These are phyloP conservation scores for Allolobophora icterica DNA, from an alignment of 2,888 invertebrate genomes.

Conservation along the genomic window DNA sequence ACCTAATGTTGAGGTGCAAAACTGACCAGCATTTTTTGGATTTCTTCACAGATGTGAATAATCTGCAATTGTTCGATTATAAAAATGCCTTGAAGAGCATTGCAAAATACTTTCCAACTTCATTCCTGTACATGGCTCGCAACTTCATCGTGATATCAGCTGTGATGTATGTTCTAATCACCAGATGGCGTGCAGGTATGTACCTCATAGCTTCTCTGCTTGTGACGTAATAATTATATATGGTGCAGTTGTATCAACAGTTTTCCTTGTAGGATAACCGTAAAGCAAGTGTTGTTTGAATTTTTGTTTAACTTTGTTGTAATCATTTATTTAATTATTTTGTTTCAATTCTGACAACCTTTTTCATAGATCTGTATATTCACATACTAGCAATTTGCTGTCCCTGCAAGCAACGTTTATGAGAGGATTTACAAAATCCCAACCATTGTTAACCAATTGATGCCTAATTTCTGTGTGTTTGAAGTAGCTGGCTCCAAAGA, in stretches of 20 bases:
- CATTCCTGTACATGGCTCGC: background rate
- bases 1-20: background rate
- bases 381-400: too few species aligned
- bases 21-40: background rate
- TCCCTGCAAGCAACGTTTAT: too few species aligned
- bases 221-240: background rate
- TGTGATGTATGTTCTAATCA: background rate
- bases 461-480: too few species aligned
- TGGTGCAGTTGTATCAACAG: background rate
- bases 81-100: background rate
- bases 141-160: background rate
- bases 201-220: background rate
- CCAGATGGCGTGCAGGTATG: constrained; percentile 8
- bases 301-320: too few species aligned
- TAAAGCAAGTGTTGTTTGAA: too few species aligned
- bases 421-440: too few species aligned
- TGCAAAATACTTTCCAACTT: background rate
- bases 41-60: background rate
- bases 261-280: background rate
- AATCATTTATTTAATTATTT: too few species aligned
- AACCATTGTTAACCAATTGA: too few species aligned
- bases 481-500: too few species aligned
- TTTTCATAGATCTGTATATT: too few species aligned
- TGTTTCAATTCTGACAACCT: too few species aligned
- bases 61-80: background rate